phyloP scores from a whole-genome alignment of 2,888 invertebrate genomes.

The Lochmaea capreae region DNA sequence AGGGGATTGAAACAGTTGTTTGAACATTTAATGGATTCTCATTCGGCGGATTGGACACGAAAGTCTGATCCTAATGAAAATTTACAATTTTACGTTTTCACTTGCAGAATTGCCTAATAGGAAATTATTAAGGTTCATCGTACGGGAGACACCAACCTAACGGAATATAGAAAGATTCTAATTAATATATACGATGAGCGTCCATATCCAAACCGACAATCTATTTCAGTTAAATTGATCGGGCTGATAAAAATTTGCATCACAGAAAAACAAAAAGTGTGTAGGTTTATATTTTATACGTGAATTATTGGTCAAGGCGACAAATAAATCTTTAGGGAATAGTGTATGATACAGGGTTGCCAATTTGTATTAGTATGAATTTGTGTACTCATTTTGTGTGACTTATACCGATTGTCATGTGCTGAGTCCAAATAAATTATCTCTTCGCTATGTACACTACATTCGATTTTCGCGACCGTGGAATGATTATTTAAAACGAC shows the following conservation, averaged over 20 bases:
- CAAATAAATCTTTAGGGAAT: background rate
- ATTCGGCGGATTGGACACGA: conserved; percentile 24
- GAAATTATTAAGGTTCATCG: conserved; percentile 47
- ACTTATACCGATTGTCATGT: too few species aligned
- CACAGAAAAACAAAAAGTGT: background rate
- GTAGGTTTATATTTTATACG: background rate
- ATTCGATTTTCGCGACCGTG: too few species aligned
- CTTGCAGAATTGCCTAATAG: conserved; percentile 35
- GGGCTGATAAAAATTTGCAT: conserved; percentile 11
- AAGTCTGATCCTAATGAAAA: conserved; percentile 41
- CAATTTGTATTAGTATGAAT: too few species aligned
- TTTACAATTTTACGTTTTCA: conserved; percentile 48
- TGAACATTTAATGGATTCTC: conserved; percentile 26
- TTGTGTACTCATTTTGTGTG: too few species aligned
- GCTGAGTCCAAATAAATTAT: too few species aligned
- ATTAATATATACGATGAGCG: conserved; percentile 29
- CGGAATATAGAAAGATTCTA: conserved; percentile 27
- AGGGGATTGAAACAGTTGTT: conserved; percentile 26
- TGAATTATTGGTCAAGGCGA: background rate
- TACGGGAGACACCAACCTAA: conserved; percentile 28
- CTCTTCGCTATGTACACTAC: too few species aligned
- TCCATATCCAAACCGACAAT: conserved; percentile 4
- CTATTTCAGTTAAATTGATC: conserved; percentile 20
- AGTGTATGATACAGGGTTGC: too few species aligned
- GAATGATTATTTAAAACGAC: too few species aligned